Percentiles rank a stretch among this genome's conserved stretches.
Evolutionary conservation across 2,113 vertebrate genomes (phyloP).

Genomic region (Carassius gibelio): DNA sequence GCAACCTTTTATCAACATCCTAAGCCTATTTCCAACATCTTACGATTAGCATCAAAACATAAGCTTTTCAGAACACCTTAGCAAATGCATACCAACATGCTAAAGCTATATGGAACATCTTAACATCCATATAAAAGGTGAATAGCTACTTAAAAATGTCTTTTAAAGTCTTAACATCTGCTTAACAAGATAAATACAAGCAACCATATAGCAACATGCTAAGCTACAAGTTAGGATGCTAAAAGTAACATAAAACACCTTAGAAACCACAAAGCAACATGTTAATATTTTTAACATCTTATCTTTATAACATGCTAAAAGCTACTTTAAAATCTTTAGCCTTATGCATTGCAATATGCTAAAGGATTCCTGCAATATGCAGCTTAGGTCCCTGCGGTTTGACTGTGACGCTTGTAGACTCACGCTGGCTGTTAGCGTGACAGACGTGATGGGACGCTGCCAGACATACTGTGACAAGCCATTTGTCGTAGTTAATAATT

Average conservation of each 20-base stretch:
- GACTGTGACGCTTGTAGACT: conserved; percentile 11
- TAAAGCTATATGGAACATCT: not conserved
- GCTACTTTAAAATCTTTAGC: not conserved
- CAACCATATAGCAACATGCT: too few species aligned
- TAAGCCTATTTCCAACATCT: not conserved
- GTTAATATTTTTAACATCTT: too few species aligned
- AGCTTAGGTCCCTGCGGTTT: conserved; percentile 14
- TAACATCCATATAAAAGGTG: not conserved
- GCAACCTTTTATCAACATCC: not conserved
- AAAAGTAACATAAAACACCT: not conserved
- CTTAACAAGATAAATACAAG: too few species aligned
- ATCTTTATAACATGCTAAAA: not conserved
- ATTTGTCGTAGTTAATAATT: conserved; percentile 59
- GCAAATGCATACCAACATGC: not conserved
- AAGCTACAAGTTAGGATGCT: not conserved
- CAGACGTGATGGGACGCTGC: conserved; percentile 41
- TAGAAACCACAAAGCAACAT: too few species aligned
- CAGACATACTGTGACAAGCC: conserved; percentile 46
- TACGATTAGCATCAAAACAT: not conserved
- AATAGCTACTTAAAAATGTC: too few species aligned
- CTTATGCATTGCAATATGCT: not conserved
- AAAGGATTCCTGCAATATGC: not conserved
- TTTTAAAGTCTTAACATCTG: too few species aligned
- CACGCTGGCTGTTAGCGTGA: conserved; percentile 37
- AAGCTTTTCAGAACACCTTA: not conserved